Percentiles rank a stretch among this genome's conserved stretches.
phyloP scores from a whole-genome alignment of 2,113 vertebrate genomes.

The Hippocampus mohnikei region DNA sequence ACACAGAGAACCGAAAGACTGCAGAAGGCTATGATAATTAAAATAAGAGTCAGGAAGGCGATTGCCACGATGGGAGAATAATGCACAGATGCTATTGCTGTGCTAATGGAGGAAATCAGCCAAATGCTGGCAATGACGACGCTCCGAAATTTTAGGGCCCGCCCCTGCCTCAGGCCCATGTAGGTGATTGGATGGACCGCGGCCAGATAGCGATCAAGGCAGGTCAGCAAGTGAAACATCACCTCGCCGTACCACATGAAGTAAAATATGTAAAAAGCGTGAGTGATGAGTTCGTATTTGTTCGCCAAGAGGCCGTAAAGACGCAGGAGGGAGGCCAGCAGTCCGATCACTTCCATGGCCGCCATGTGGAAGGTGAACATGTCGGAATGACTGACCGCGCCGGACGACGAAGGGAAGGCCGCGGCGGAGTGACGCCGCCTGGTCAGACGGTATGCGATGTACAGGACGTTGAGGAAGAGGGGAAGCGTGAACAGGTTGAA shows the following conservation, averaged over 20 bases:
- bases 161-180: background rate
- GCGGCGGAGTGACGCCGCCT: background rate
- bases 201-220: conserved; percentile 30
- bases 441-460: background rate
- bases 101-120: background rate
- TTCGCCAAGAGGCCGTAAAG: background rate
- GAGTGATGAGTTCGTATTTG: fast-evolving
- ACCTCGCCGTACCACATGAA: background rate
- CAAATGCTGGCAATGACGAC: background rate
- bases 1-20: conserved; percentile 5
- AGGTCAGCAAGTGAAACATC: conserved; percentile 9
- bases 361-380: conserved; percentile 30
- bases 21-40: background rate
- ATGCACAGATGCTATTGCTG: fast-evolving
- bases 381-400: conserved; percentile 14
- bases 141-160: background rate
- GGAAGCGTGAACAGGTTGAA: conserved; percentile 8
- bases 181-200: conserved; percentile 22
- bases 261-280: fast-evolving
- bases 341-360: conserved; percentile 1
- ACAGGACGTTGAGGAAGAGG: conserved; percentile 18
- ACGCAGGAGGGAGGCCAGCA: fast-evolving
- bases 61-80: fast-evolving
- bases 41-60: fast-evolving
- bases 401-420: background rate